Percentiles rank a stretch among this genome's conserved stretches.
These are phyloP conservation scores for Simalia tracyae DNA, from an alignment of 2,797 vertebrate species.

Conservation along the genomic window DNA sequence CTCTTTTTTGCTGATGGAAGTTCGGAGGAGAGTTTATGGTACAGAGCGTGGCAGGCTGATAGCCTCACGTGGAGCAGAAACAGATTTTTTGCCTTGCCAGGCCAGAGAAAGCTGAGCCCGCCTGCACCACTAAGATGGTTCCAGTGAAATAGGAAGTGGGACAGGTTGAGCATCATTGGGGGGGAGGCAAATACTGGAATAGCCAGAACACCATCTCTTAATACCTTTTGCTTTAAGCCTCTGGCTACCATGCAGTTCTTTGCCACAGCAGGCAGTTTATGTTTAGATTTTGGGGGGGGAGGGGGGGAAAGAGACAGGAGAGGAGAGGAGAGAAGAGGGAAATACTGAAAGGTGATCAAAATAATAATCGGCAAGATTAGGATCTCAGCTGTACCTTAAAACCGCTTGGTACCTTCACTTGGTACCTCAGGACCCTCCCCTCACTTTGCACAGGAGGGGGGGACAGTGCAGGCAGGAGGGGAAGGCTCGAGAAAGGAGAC, in stretches of 20 bases:
- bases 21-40: constrained; percentile 35
- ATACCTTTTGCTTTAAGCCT: neutral
- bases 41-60: neutral
- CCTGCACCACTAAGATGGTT: neutral
- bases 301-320: neutral
- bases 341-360: neutral
- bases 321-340: neutral
- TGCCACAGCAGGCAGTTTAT: neutral
- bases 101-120: neutral
- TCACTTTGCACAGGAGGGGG: neutral
- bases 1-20: neutral
- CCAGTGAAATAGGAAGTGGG: neutral
- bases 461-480: constrained; percentile 7
- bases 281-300: neutral
- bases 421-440: neutral
- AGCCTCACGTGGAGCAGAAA: neutral
- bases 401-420: constrained; percentile 42
- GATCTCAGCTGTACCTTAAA: constrained; percentile 45
- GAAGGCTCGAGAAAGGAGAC: constrained; percentile 10
- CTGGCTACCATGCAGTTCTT: neutral
- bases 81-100: neutral
- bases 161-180: too few species aligned
- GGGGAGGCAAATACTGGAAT: constrained; percentile 53
- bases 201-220: constrained; percentile 16
- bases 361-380: neutral